These are phyloP conservation scores for Miniopterus natalensis DNA, from an alignment of 2,113 vertebrate species.

Conservation along the genomic window DNA sequence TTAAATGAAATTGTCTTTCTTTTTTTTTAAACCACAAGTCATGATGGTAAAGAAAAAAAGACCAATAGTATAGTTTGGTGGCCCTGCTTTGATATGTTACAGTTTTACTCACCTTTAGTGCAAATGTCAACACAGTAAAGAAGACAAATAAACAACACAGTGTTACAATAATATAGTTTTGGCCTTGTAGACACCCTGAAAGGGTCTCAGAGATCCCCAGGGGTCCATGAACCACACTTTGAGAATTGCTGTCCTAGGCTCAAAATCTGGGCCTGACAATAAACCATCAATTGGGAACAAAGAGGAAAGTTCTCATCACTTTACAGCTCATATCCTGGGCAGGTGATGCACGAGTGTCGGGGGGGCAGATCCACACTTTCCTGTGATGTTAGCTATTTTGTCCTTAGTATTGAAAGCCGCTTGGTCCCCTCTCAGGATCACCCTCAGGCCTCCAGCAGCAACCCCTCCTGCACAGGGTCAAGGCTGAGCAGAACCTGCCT, in stretches of 20 bases:
- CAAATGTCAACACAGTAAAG: not conserved
- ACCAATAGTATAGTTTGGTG: not conserved
- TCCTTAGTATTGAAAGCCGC: not conserved
- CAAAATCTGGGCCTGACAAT: not conserved
- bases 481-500: not conserved
- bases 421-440: not conserved
- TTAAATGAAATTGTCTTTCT: not conserved
- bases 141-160: not conserved
- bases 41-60: not conserved
- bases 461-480: not conserved
- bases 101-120: not conserved
- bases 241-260: not conserved
- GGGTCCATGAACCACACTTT: not conserved
- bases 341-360: not conserved
- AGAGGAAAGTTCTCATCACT: not conserved
- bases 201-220: not conserved
- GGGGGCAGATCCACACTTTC: not conserved
- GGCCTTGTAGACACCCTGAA: not conserved
- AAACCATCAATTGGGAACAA: not conserved
- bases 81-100: not conserved
- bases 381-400: not conserved
- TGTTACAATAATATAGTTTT: not conserved
- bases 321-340: not conserved
- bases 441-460: not conserved
- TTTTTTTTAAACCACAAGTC: not conserved